phyloP scores from a whole-genome alignment of 2,113 vertebrate species.

The Syrmaticus mikado region DNA sequence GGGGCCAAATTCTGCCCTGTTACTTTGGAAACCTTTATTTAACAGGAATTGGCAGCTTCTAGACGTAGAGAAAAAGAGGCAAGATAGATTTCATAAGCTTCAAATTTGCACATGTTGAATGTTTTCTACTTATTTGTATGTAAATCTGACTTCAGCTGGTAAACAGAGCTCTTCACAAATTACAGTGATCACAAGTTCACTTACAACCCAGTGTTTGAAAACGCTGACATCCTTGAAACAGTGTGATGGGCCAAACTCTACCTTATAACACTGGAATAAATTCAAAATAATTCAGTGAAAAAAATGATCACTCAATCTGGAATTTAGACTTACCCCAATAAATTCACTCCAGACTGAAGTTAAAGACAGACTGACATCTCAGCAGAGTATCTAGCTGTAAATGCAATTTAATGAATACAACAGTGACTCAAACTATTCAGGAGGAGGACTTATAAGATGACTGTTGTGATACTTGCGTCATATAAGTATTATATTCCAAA shows the following conservation, averaged over 20 bases:
- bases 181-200: background rate
- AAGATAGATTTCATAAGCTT: background rate
- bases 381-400: background rate
- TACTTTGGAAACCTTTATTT: background rate
- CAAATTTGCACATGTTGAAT: background rate
- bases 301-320: background rate
- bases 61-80: background rate
- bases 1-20: background rate
- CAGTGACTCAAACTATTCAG: background rate
- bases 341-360: background rate
- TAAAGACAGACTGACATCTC: background rate
- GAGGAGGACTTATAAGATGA: background rate
- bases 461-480: background rate
- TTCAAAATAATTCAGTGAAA: background rate
- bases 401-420: background rate
- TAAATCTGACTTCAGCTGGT: background rate
- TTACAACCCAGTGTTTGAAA: background rate
- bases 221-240: background rate
- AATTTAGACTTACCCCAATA: background rate
- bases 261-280: background rate
- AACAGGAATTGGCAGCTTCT: background rate
- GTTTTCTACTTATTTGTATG: background rate
- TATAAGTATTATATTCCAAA: constrained; percentile 21
- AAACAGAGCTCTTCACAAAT: background rate
- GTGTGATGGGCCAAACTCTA: background rate